These are phyloP conservation scores for Myotis brandtii DNA, from an alignment of 2,113 vertebrate species.

Conservation along the genomic window DNA sequence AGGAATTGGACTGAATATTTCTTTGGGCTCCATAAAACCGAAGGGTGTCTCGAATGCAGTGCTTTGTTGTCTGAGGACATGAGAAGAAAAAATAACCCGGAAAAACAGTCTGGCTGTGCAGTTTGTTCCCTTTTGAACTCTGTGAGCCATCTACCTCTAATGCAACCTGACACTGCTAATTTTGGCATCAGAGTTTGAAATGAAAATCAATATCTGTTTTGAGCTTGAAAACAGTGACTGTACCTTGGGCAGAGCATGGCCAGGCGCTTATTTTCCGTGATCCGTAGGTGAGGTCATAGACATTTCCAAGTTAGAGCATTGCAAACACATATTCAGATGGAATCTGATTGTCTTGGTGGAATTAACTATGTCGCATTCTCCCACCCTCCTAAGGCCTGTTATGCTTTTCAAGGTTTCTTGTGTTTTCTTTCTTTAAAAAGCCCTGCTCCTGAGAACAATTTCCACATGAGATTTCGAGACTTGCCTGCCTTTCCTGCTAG, in stretches of 20 bases:
- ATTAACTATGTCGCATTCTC: neutral
- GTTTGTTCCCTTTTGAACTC: constrained; percentile 57
- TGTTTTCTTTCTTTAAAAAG: neutral
- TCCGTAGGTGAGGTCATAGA: constrained; percentile 44
- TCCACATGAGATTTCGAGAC: neutral
- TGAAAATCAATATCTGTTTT: constrained; percentile 71
- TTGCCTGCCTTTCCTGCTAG: neutral
- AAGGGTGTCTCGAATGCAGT: neutral
- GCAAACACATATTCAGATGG: neutral
- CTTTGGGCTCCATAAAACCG: neutral
- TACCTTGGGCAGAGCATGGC: neutral
- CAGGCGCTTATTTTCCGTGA: constrained; percentile 43
- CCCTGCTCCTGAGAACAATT: neutral
- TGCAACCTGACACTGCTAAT: constrained; percentile 75
- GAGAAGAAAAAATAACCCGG: neutral
- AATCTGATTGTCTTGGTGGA: neutral
- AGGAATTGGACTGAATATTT: neutral
- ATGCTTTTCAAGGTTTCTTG: neutral
- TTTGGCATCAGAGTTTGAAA: constrained; percentile 72
- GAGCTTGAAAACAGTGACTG: constrained; percentile 53
- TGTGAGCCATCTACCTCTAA: constrained; percentile 57
- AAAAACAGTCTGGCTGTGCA: constrained; percentile 1
- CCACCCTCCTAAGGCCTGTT: neutral
- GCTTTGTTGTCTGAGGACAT: constrained; percentile 17
- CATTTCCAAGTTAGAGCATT: neutral